Evolutionary conservation across 2,888 invertebrate species (phyloP), one percentile per base, ranked within the genome.

Genomic region (Amphipyra tragopoginis): DNA sequence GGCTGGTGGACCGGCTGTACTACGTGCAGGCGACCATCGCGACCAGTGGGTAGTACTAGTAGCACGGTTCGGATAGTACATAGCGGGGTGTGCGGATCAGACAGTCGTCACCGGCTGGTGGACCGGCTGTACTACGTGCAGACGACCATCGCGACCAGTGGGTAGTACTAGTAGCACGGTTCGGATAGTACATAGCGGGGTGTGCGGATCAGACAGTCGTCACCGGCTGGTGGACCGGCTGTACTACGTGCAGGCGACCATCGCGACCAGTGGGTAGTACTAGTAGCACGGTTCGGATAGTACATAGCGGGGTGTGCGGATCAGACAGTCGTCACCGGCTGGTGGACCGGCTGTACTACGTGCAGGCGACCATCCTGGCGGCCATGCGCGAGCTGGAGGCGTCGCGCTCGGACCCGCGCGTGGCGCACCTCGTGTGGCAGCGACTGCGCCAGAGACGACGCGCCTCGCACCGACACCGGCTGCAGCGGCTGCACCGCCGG

Each of bases 321-420:
- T 89, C 90, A 93, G 93, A 88, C 90, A 93, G 93, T 91, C 84
- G 86, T 86, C 90, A 90, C 85, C 87, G 87, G 80, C 86, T 90
- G 79, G 87, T 86, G 82, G 86, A 90, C 82, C 88, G 89, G 79
- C 83, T 87, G 86, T 86, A 85, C 81, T 81, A 86, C 86, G 89
- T 88, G 84, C 78, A 86, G 69, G 75, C 69, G 74, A 75, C 84
- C 47, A 88, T 89, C 63, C 34, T 57, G 51, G 51, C 65, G 50
- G 87, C 75, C 21, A 85, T 88, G 85, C 58, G 21, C 2, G 85
- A 87, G 65, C 82, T 90, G 66, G 44, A 43, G 52, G 65, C 87
- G 36, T 13, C 74, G n/a, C 84, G 87, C 48, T 87, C 87, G 2
- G 89, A 89, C 82, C 88, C 90, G 63, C 85, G 86, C 76, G 85